Evolutionary conservation across 2,888 invertebrate species (phyloP).

Genomic region (Clistopyga incitator): DNA sequence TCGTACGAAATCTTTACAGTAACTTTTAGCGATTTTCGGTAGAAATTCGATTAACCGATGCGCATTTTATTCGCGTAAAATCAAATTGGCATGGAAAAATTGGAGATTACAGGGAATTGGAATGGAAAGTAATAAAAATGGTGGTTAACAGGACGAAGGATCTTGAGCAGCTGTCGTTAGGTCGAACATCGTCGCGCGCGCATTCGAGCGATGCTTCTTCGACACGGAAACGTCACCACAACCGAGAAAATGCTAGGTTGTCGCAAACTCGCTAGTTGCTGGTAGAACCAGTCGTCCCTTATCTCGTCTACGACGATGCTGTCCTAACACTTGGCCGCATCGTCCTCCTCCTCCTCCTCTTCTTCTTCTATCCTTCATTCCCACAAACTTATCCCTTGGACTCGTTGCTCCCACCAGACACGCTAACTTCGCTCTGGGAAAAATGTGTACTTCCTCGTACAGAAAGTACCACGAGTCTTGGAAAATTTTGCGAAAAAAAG

Average conservation of each 20-base stretch:
- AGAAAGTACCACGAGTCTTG: too few species aligned
- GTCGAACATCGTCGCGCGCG: conserved; percentile 21
- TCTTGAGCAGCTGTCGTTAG: conserved; percentile 46
- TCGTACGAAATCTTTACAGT: too few species aligned
- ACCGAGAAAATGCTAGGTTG: conserved; percentile 45
- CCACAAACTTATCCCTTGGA: background rate
- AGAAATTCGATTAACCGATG: too few species aligned
- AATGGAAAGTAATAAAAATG: background rate
- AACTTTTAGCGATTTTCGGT: too few species aligned
- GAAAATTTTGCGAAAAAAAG: too few species aligned
- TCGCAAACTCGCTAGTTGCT: background rate
- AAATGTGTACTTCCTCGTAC: too few species aligned
- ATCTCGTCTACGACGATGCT: conserved; percentile 43
- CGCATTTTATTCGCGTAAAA: background rate
- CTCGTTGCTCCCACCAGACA: background rate
- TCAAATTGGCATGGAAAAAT: background rate
- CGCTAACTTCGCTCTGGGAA: background rate
- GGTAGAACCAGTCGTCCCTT: conserved; percentile 51
- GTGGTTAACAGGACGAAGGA: conserved; percentile 44
- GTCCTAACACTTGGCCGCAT: conserved; percentile 25
- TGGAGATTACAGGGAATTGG: background rate
- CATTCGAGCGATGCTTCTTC: conserved; percentile 42
- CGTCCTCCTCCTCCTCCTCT: background rate
- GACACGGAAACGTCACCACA: conserved; percentile 66
- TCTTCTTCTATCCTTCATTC: conserved; percentile 6